These are phyloP conservation scores for Eutrigla gurnardus DNA, from an alignment of 2,797 vertebrate genomes.

Conservation along the genomic window DNA sequence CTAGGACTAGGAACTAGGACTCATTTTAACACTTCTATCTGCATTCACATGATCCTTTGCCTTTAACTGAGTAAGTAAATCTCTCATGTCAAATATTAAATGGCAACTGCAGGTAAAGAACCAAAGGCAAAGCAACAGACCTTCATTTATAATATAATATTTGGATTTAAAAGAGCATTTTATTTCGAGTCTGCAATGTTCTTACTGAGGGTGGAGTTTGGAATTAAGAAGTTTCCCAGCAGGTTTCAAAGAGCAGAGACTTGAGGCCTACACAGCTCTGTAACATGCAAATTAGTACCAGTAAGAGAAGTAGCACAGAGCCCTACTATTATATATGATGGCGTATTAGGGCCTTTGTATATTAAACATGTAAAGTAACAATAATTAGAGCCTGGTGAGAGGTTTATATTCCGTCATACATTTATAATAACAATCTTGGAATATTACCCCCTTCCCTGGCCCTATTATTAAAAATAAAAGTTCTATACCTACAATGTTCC, in stretches of 20 bases:
- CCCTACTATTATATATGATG: not conserved
- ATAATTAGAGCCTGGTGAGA: no score
- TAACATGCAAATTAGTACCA: slow-evolving; percentile 24
- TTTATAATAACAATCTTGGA: no score
- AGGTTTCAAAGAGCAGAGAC: slow-evolving; percentile 28
- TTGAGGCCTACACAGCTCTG: not conserved
- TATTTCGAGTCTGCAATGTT: slow-evolving; percentile 4
- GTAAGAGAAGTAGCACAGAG: slow-evolving; percentile 9
- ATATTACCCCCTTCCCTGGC: no score
- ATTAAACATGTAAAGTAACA: no score
- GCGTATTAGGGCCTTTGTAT: no score
- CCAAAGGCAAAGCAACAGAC: not conserved
- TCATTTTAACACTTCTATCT: not conserved
- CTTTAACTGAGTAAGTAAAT: not conserved
- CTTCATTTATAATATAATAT: slow-evolving; percentile 7
- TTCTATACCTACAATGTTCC: no score
- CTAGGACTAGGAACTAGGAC: not conserved
- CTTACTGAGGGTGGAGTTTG: not conserved
- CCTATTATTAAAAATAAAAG: no score
- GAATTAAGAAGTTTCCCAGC: slow-evolving; percentile 14
- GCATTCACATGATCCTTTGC: not conserved
- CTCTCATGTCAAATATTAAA: slow-evolving; percentile 1
- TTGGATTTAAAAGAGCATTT: slow-evolving; percentile 12
- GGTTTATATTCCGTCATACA: no score
- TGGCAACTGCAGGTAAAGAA: not conserved